phyloP scores from a whole-genome alignment of 2,113 vertebrate species.

The Daboia siamensis region DNA sequence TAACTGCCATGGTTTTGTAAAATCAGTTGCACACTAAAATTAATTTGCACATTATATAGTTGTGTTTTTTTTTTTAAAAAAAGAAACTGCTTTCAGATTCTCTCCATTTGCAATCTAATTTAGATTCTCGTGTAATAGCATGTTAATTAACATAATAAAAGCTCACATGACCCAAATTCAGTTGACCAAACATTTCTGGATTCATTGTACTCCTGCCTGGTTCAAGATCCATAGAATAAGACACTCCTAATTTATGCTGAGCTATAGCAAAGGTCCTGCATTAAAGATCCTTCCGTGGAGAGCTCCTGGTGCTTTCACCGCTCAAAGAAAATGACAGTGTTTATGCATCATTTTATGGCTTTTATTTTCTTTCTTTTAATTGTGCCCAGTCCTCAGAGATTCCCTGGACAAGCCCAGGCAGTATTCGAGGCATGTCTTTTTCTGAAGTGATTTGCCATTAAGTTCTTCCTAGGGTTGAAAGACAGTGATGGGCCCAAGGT shows the following conservation, averaged over 20 bases:
- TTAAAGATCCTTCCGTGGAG: background rate
- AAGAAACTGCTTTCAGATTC: constrained; percentile 33
- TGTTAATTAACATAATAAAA: constrained; percentile 11
- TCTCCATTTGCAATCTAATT: constrained; percentile 1
- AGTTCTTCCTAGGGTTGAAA: background rate
- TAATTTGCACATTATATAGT: constrained; percentile 28
- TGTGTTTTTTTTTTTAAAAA: constrained; percentile 6
- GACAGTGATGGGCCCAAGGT: background rate
- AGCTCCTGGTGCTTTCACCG: background rate
- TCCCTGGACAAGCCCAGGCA: background rate
- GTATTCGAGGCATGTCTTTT: background rate
- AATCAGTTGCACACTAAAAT: constrained; percentile 34
- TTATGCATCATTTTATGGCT: background rate
- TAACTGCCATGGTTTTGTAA: constrained; percentile 35
- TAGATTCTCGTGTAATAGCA: background rate
- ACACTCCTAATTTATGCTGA: background rate
- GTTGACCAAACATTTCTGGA: background rate
- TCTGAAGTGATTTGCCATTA: background rate
- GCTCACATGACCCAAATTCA: background rate
- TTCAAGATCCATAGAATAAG: background rate
- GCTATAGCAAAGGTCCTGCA: background rate
- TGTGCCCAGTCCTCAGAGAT: background rate
- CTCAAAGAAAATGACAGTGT: background rate
- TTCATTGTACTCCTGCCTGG: background rate
- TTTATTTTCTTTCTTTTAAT: background rate